Percentiles rank a stretch among this genome's conserved stretches.
These are phyloP conservation scores for Alethe castanea DNA, from an alignment of 2,113 vertebrate species.

Conservation along the genomic window DNA sequence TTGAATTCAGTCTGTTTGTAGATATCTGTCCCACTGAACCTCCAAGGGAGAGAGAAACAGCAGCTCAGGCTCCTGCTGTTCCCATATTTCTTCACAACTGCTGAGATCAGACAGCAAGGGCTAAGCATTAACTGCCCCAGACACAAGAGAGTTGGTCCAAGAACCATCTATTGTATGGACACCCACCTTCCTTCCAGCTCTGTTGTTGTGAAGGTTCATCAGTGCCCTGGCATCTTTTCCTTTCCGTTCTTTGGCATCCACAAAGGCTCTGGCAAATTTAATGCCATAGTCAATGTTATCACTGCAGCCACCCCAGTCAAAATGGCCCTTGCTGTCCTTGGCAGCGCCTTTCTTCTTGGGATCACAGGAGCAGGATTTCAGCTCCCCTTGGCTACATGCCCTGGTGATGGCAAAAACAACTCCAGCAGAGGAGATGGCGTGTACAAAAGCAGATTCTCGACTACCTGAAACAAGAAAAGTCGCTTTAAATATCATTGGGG, in stretches of 20 bases:
- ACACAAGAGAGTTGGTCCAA: not conserved
- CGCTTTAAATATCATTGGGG: not conserved
- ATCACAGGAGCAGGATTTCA: conserved; percentile 94
- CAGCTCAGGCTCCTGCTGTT: not conserved
- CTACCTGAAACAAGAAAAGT: conserved; percentile 80
- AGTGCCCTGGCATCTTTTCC: conserved; percentile 89
- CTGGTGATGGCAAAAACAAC: conserved; percentile 92
- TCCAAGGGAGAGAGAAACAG: not conserved
- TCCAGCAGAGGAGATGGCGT: conserved; percentile 94
- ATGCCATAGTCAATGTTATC: conserved; percentile 92
- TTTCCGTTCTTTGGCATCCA: conserved; percentile 90
- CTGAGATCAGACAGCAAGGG: not conserved
- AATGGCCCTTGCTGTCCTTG: conserved; percentile 84
- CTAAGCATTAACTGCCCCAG: not conserved
- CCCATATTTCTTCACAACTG: not conserved
- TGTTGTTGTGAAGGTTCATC: conserved; percentile 97
- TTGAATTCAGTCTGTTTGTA: not conserved
- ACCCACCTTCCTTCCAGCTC: conserved; percentile 90
- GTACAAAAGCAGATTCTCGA: conserved; percentile 92
- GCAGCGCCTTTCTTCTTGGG: conserved; percentile 88
- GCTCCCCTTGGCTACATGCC: conserved; percentile 93
- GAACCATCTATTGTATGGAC: not conserved
- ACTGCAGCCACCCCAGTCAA: conserved; percentile 96
- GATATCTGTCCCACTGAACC: not conserved
- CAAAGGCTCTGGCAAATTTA: conserved; percentile 87